Percentiles rank a stretch among this genome's conserved stretches.
phyloP scores from a whole-genome alignment of 2,888 invertebrate species.

The Sthenelais limicola region DNA sequence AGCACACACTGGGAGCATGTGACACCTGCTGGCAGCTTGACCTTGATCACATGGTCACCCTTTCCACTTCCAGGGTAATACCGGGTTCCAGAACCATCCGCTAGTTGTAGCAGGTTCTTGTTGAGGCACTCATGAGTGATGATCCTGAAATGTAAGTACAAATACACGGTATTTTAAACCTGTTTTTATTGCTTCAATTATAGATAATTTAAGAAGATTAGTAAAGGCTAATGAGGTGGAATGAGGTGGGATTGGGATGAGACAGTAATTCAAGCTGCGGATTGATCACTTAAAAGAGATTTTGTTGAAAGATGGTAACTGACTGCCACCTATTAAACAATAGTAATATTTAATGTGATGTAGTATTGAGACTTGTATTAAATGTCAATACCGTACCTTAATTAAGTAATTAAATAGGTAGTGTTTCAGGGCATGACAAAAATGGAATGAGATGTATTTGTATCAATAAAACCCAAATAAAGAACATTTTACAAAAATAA shows the following conservation, averaged over 20 bases:
- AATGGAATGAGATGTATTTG: too few species aligned
- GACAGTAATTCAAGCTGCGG: too few species aligned
- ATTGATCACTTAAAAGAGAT: neutral
- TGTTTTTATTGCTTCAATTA: neutral
- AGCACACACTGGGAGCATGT: slow-evolving; percentile 50
- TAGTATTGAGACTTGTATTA: too few species aligned
- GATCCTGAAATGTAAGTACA: slow-evolving; percentile 16
- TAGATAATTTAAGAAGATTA: neutral
- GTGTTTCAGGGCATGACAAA: too few species aligned
- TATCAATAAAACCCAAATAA: too few species aligned
- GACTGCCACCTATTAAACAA: too few species aligned
- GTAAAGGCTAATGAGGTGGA: neutral
- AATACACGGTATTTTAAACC: too few species aligned
- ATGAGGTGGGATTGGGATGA: neutral
- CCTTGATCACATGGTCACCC: neutral
- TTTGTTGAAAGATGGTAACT: neutral
- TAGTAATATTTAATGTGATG: too few species aligned
- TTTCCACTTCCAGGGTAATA: neutral
- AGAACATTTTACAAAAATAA: too few species aligned
- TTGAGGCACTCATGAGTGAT: slow-evolving; percentile 46
- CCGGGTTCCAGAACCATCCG: slow-evolving; percentile 45
- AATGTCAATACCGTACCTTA: too few species aligned
- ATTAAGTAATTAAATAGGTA: too few species aligned
- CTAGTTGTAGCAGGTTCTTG: slow-evolving; percentile 41
- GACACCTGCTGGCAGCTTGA: slow-evolving; percentile 44